Conservation (phyloP, 64 coral and sea anemone genomes). For the Montipora efflorescens region DNA sequence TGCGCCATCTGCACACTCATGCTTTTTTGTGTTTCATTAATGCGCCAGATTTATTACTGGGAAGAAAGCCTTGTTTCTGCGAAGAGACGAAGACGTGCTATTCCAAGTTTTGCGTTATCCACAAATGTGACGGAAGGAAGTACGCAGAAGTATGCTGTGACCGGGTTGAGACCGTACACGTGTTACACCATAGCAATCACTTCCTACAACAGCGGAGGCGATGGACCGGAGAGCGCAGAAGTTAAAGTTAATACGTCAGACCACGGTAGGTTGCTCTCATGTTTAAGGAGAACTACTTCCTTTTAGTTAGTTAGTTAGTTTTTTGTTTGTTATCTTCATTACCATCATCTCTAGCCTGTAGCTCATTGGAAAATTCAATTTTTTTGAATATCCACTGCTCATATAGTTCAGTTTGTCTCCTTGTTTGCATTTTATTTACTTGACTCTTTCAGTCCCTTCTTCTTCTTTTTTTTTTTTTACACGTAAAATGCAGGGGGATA, state of each 20-base stretch:
- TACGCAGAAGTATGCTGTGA: conserved; percentile 14
- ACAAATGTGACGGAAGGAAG: not conserved
- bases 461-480: no score
- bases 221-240: conserved; percentile 72
- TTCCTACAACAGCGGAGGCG: conserved; percentile 86
- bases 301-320: no score
- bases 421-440: no score
- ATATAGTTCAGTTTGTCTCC: no score
- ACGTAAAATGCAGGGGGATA: no score
- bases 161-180: conserved; percentile 49
- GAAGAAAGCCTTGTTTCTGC: not conserved
- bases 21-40: not conserved
- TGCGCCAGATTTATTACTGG: conserved; percentile 57
- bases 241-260: conserved; percentile 39
- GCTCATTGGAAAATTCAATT: no score
- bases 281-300: not conserved
- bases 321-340: no score
- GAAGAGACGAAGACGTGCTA: conserved; percentile 57
- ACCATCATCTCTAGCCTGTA: no score
- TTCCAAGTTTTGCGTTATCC: conserved; percentile 53
- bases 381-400: no score
- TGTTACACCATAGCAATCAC: conserved; percentile 63
- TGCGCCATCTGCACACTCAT: no score
- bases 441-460: no score
- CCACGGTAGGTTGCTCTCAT: not conserved